These are phyloP conservation scores for Heterodera filipjevi DNA, from an alignment of 2,888 invertebrate species.

Conservation along the genomic window DNA sequence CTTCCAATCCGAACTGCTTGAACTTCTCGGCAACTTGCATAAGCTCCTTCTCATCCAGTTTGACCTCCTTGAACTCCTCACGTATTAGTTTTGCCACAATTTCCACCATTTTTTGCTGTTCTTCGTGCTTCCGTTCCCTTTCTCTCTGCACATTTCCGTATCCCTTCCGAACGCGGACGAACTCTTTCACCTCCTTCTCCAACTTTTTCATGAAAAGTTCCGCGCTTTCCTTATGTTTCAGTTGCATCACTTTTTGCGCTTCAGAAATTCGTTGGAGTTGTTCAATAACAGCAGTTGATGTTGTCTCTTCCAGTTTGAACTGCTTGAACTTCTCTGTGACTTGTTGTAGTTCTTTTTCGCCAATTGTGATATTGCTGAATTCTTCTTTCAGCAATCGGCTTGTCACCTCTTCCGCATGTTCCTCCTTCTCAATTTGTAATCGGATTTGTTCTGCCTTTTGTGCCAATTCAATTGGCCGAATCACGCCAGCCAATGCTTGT, in stretches of 20 bases:
- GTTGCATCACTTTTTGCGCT: background rate
- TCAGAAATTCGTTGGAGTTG: background rate
- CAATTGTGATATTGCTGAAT: background rate
- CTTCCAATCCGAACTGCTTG: background rate
- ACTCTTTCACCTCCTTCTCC: background rate
- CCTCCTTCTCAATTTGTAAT: background rate
- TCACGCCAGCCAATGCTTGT: background rate
- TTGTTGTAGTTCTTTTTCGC: background rate
- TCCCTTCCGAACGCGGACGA: background rate
- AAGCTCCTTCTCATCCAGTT: background rate
- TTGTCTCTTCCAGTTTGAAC: background rate
- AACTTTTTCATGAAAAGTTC: background rate
- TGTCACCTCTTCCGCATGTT: background rate
- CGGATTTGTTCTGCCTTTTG: background rate
- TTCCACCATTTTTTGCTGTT: background rate
- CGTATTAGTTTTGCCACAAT: background rate
- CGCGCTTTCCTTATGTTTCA: background rate
- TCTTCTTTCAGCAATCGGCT: background rate
- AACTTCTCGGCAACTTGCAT: background rate
- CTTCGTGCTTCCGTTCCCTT: background rate
- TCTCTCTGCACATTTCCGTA: background rate
- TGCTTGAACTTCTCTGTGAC: conserved; percentile 11
- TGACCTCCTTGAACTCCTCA: conserved; percentile 10
- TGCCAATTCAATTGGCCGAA: background rate
- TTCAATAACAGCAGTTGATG: background rate